phyloP scores from a whole-genome alignment of 2,113 vertebrate genomes.

The Seriola dumerili region DNA sequence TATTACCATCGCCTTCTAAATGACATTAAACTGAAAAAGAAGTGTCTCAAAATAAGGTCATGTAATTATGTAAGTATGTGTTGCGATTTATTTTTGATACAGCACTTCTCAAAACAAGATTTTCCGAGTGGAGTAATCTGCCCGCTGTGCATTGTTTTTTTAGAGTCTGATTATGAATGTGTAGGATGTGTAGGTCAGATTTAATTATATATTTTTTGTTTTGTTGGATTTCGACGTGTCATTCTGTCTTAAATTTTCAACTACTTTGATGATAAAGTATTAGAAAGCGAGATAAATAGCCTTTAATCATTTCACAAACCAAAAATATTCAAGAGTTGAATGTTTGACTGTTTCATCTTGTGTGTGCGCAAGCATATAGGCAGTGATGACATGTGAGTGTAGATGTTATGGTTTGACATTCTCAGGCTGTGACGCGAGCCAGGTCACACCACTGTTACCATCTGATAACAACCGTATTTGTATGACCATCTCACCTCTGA shows the following conservation, averaged over 20 bases:
- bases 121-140: no score
- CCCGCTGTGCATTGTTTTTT: no score
- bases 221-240: no score
- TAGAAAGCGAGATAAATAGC: no score
- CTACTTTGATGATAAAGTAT: no score
- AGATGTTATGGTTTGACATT: conserved; percentile 57
- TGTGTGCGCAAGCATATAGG: not conserved
- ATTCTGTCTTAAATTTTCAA: no score
- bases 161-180: not conserved
- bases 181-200: not conserved
- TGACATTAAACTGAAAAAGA: not conserved
- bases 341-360: not conserved
- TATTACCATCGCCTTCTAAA: not conserved
- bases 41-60: not conserved
- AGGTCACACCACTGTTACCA: conserved; percentile 31
- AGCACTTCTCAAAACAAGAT: not conserved
- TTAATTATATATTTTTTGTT: no score
- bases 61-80: not conserved
- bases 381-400: not conserved
- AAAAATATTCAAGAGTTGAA: not conserved
- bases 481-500: conserved; percentile 61
- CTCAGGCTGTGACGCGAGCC: conserved; percentile 51
- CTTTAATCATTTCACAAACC: no score
- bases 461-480: conserved; percentile 60
- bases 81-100: not conserved